Percentiles rank a stretch among this genome's conserved stretches.
These are phyloP conservation scores for Teleiodes luculella DNA, from an alignment of 2,888 invertebrate species.

Conservation along the genomic window DNA sequence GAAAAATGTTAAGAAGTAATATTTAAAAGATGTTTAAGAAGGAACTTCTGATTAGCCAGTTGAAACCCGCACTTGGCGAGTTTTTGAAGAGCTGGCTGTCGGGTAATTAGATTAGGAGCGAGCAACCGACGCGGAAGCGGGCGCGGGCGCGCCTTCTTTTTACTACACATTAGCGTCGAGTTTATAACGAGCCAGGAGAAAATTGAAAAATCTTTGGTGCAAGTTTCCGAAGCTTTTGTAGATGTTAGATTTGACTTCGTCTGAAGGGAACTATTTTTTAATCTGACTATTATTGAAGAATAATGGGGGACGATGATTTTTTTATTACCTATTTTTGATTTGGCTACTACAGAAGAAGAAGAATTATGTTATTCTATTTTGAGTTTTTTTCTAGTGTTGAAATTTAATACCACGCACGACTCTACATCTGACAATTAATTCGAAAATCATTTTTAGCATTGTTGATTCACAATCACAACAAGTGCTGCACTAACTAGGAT, in stretches of 20 bases:
- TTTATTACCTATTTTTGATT: too few relatives aligned
- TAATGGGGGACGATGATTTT: background rate
- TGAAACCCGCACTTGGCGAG: slow-evolving; percentile 26
- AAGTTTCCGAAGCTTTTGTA: background rate
- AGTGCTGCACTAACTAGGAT: too few relatives aligned
- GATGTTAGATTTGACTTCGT: background rate
- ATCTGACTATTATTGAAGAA: background rate
- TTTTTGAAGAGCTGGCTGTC: slow-evolving; percentile 51
- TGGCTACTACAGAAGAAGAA: too few relatives aligned
- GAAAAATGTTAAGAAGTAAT: too few relatives aligned
- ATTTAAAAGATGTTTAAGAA: slow-evolving; percentile 20
- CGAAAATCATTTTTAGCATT: too few relatives aligned
- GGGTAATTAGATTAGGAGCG: slow-evolving; percentile 68
- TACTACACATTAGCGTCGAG: slow-evolving; percentile 32
- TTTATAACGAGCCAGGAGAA: slow-evolving; percentile 28
- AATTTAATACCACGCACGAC: too few relatives aligned
- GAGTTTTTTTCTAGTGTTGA: too few relatives aligned
- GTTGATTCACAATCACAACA: too few relatives aligned
- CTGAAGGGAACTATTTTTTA: background rate
- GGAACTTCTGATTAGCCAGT: background rate
- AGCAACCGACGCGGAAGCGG: slow-evolving; percentile 36
- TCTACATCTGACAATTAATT: too few relatives aligned
- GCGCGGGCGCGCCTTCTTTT: slow-evolving; percentile 36
- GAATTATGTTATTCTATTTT: too few relatives aligned
- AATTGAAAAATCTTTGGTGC: slow-evolving; percentile 25